A percentile compares a stretch with the other conserved stretches of the same genome.
phyloP scores from a whole-genome alignment of 2,113 vertebrate species.

The Oreochromis niloticus region DNA sequence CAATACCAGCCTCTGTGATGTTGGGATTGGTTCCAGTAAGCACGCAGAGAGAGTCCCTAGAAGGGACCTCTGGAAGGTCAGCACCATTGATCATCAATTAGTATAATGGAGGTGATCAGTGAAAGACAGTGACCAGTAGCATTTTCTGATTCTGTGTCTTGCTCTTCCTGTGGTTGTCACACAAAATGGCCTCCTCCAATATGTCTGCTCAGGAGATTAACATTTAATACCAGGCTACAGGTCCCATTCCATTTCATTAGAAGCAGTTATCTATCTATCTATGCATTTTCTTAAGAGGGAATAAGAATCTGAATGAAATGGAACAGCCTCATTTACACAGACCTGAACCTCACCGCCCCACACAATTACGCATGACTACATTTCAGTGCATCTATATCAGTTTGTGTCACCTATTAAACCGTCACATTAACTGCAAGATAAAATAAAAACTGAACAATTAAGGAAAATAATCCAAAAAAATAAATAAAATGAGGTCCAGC shows the following conservation, averaged over 20 bases:
- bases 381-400: conserved; percentile 67
- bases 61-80: conserved; percentile 28
- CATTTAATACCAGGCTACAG: conserved; percentile 15
- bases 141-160: conserved; percentile 28
- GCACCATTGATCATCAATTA: conserved; percentile 57
- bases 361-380: conserved; percentile 41
- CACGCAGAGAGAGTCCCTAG: background rate
- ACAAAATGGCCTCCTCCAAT: conserved; percentile 66
- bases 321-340: conserved; percentile 6
- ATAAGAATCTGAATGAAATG: background rate
- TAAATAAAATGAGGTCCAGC: conserved; percentile 73
- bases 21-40: conserved; percentile 7
- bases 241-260: conserved; percentile 24
- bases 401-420: conserved; percentile 30
- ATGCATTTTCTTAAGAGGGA: background rate
- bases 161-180: conserved; percentile 66
- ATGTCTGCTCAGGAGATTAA: conserved; percentile 36
- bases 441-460: conserved; percentile 47
- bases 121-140: conserved; percentile 24
- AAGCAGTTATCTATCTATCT: background rate
- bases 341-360: conserved; percentile 33
- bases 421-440: conserved; percentile 38
- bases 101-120: conserved; percentile 32
- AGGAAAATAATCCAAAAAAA: conserved; percentile 59
- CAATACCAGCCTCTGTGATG: background rate